phyloP scores from a whole-genome alignment of 2,113 vertebrate genomes.

The human (Homo sapiens) region GRCh38 chr3:41932501-41933000 shows the following conservation, averaged over 20 bases:
- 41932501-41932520: neutral
- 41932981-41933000: too few species aligned
- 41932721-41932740: neutral
- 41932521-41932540: neutral
- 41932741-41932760: neutral
- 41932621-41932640: neutral
- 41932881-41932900: too few species aligned
- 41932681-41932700: neutral
- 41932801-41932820: too few species aligned
- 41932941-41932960: too few species aligned
- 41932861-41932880: too few species aligned
- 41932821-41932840: too few species aligned
- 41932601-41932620: neutral
- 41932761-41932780: too few species aligned
- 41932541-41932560: neutral
- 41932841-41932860: too few species aligned
- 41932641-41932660: neutral
- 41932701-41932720: neutral
- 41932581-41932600: neutral
- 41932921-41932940: too few species aligned
- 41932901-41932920: too few species aligned
- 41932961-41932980: too few species aligned
- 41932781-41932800: too few species aligned
- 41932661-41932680: neutral
- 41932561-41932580: neutral